A percentile compares a stretch with the other conserved stretches of the same genome.
These are phyloP conservation scores for Caranx ignobilis DNA, from an alignment of 2,113 vertebrate genomes.

Conservation along the genomic window DNA sequence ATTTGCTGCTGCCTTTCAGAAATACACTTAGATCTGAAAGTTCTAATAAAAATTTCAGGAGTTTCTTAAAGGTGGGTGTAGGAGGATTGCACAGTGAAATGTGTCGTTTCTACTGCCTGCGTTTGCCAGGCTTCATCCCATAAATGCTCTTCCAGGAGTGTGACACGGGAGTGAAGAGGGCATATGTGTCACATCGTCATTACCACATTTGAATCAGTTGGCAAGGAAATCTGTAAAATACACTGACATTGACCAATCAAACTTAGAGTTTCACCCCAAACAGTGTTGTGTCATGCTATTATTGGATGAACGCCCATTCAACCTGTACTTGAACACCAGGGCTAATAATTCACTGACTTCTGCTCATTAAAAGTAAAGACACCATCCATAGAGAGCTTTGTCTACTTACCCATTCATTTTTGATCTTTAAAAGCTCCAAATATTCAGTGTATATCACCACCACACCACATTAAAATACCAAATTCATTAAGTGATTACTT, in stretches of 20 bases:
- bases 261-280: not conserved
- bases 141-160: constrained; percentile 19
- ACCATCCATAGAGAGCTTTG: not conserved
- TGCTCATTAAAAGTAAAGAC: not conserved
- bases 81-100: constrained; percentile 28
- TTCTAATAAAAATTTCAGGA: constrained; percentile 71
- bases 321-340: too few species aligned
- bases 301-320: too few species aligned
- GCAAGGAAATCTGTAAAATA: not conserved
- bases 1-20: constrained; percentile 62
- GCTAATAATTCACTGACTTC: not conserved
- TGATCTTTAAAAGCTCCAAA: not conserved
- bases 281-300: not conserved
- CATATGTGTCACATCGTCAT: constrained; percentile 19
- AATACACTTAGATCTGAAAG: constrained; percentile 60
- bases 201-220: not conserved
- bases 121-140: constrained; percentile 26
- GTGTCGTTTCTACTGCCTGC: constrained; percentile 20
- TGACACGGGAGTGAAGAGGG: constrained; percentile 10
- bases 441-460: not conserved
- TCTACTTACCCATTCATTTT: not conserved
- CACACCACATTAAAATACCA: not conserved
- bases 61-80: constrained; percentile 63
- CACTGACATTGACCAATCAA: not conserved
- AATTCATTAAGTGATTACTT: not conserved